Conservation (phyloP, 2,797 vertebrate species). For the Decapterus maruadsi region DNA sequence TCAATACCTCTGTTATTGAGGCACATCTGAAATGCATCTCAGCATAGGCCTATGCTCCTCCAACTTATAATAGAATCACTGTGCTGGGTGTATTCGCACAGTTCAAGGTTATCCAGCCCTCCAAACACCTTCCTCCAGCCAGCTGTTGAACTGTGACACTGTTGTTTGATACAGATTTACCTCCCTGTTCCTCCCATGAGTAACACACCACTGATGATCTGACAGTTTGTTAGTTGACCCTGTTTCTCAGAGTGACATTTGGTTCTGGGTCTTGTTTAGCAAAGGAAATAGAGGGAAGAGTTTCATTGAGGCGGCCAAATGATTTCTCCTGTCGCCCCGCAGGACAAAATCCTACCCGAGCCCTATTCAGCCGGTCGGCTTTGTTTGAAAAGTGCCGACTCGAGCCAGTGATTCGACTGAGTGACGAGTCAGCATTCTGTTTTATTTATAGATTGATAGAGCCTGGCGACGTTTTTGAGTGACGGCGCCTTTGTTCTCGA, state of each 20-base stretch:
- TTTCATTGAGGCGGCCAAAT: constrained; percentile 36
- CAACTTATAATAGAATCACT: constrained; percentile 74
- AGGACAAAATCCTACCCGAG: constrained; percentile 17
- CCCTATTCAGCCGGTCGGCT: constrained; percentile 20
- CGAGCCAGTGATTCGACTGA: constrained; percentile 18
- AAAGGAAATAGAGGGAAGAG: constrained; percentile 44
- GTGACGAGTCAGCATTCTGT: constrained; percentile 36
- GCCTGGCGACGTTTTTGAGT: constrained; percentile 23
- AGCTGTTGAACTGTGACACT: constrained; percentile 59
- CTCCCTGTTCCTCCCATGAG: constrained; percentile 18
- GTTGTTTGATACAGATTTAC: constrained; percentile 54
- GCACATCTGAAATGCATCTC: constrained; percentile 79
- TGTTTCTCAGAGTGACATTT: constrained; percentile 48
- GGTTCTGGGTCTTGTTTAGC: constrained; percentile 36
- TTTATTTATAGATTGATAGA: constrained; percentile 47
- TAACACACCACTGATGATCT: constrained; percentile 44
- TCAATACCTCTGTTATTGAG: constrained; percentile 77
- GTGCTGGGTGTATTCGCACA: constrained; percentile 63
- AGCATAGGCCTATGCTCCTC: constrained; percentile 52
- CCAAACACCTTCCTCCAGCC: constrained; percentile 59
- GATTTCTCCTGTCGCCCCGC: constrained; percentile 42
- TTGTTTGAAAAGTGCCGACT: constrained; percentile 42
- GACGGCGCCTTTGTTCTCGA: constrained; percentile 31
- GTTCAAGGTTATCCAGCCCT: constrained; percentile 66
- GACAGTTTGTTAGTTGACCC: constrained; percentile 45